Evolutionary conservation across 2,888 invertebrate genomes (phyloP), one percentile per base, ranked within the genome.

Genomic region (Drosophila subquinaria): DNA sequence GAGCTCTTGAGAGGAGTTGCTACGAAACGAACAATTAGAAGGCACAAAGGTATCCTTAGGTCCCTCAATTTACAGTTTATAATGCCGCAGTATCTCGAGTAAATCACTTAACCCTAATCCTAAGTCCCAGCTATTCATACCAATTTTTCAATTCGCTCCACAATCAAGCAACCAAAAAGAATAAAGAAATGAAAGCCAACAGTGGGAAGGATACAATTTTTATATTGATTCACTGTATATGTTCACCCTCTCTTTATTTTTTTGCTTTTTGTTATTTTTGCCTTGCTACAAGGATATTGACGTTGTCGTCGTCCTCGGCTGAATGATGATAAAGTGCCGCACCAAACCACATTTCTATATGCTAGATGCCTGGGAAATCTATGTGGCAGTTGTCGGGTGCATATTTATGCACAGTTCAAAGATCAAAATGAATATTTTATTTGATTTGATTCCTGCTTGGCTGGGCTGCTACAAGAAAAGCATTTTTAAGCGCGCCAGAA

Each of bases 391-490:
- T 69, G 80, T 59, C 65, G 65, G 84, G 51, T 73, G 84, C 90
- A 90, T 91, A 90, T 91, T 91, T 91, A 89, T 89, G 90, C 82
- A 83, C 82, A 91, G 91, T 89, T 91, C 92, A 91, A 89, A 91
- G 92, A 91, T 91, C 91, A 90, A 91, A 91, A 91, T 91, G 91
- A 91, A 91, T 91, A 91, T 91, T 90, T 91, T 90, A 91, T 91
- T 90, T 88, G 90, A 91, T 90, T 91, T 90, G 79, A 88, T 77
- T 90, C 75, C 77, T 78, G 68, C 74, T 71, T 65, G 66, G 76
- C 59, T 81, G 68, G 47, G 71, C 70, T 60, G 73, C 69, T 78
- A 90, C 91, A 91, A 87, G 89, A 74, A 90, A 91, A 91, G 81
- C 89, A 83, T 91, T 91, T 90, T 91, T 90, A 81, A 82, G 79